Conservation (phyloP, 2,113 vertebrate genomes). For the Zosterops borbonicus region DNA sequence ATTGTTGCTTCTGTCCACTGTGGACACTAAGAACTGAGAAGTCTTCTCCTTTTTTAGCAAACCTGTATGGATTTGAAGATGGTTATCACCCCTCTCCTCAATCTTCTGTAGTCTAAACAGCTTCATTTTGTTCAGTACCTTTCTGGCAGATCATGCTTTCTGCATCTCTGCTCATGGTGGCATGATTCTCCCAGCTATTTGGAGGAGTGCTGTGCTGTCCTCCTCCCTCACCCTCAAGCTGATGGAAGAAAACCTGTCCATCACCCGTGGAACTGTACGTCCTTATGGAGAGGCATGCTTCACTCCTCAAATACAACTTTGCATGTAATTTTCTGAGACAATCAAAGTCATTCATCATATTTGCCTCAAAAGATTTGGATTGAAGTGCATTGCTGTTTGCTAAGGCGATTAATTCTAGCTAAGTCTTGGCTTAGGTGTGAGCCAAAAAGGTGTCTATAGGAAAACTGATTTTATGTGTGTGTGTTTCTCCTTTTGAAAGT, state of each 20-base stretch:
- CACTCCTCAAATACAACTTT: constrained; percentile 7
- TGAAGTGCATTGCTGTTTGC: background rate
- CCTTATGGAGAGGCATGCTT: background rate
- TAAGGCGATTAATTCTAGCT: constrained; percentile 34
- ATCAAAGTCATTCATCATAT: constrained; percentile 10
- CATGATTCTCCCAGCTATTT: background rate
- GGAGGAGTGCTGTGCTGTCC: background rate
- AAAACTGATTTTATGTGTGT: background rate
- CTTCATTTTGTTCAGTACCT: background rate
- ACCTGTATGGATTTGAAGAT: background rate
- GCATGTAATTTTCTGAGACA: constrained; percentile 24
- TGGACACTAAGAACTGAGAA: background rate
- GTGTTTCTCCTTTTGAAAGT: background rate
- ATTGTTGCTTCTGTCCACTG: background rate
- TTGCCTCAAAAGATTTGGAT: background rate
- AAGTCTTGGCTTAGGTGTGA: constrained; percentile 27
- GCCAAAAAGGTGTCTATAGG: constrained; percentile 43
- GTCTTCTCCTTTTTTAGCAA: background rate
- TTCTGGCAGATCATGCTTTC: background rate
- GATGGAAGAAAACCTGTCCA: constrained; percentile 26
- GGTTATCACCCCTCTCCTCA: fast-evolving
- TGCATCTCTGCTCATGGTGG: background rate
- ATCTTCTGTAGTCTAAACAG: background rate
- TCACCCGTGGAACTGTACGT: background rate
- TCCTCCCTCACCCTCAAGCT: background rate